phyloP scores from a whole-genome alignment of 2,888 invertebrate genomes.

The Perithous albicinctus region DNA sequence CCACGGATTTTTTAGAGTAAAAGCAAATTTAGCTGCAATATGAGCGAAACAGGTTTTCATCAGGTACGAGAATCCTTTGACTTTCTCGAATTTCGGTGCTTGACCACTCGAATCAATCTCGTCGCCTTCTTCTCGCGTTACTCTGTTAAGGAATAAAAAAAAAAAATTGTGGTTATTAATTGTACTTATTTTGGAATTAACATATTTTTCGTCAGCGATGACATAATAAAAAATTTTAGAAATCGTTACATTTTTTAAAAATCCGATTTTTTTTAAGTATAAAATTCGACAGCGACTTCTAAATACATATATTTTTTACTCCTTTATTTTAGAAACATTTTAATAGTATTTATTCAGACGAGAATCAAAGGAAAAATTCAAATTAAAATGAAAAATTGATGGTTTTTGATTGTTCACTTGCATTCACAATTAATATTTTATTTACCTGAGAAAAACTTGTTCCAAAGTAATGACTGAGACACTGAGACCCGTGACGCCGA shows the following conservation, averaged over 20 bases:
- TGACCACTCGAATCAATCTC: slow-evolving; percentile 73
- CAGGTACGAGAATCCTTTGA: slow-evolving; percentile 76
- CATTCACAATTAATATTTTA: slow-evolving; percentile 13
- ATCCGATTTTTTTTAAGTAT: too few species aligned
- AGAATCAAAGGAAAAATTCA: too few species aligned
- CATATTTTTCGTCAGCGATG: too few species aligned
- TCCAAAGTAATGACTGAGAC: slow-evolving; percentile 96
- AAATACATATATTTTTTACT: too few species aligned
- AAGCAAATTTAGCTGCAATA: slow-evolving; percentile 81
- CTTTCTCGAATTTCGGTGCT: slow-evolving; percentile 73
- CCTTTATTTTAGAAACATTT: too few species aligned
- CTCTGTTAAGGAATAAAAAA: slow-evolving; percentile 70
- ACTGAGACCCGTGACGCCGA: slow-evolving; percentile 91
- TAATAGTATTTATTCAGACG: too few species aligned
- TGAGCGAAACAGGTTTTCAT: slow-evolving; percentile 81
- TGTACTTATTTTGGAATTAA: too few species aligned
- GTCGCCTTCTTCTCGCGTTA: slow-evolving; percentile 79
- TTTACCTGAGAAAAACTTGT: slow-evolving; percentile 94
- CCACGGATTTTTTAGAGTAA: slow-evolving; percentile 78
- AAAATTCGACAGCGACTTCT: too few species aligned
- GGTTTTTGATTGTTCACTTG: not conserved
- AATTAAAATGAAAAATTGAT: too few species aligned
- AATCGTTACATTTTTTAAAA: too few species aligned
- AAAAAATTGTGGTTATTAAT: too few species aligned
- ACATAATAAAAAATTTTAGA: too few species aligned